Base-by-base conservation (phyloP, 2,888 invertebrate genomes). In the Epistrophe grossulariae region DNA sequence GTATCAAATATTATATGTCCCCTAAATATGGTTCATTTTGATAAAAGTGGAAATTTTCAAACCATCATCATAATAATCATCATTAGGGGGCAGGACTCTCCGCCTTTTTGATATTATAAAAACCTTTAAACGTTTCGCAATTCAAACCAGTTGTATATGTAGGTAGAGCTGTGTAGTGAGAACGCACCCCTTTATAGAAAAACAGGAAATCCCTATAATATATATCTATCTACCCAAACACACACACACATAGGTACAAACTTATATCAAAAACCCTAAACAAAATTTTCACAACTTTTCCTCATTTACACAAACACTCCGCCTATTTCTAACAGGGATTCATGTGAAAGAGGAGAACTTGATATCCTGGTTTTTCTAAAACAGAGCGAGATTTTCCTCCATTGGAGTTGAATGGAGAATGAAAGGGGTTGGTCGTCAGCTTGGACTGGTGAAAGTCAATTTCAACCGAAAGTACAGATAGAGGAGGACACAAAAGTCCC, bases 231-330 rank as follows among this genome's bases (percentile, higher is more conserved):
- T 15, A 40, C 3, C 17, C 19, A 73, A 45, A 52, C 17, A 40
- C 35, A 55, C 38, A 38, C 11, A 74, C 19, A 43, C 17, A n/a
- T n/a, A n/a, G n/a, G n/a, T n/a, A n/a, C n/a, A n/a, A n/a, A n/a
- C 19, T 28, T 2, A 31, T 31, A 31, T 31, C 31, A 55, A 64
- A 52, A 52, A 57, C 38, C 62, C 80, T 76, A 76, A 50, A 48
- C 43, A 72, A 35, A 35, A 68, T 70, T 70, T 82, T 62, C 78
- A 66, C 43, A 76, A 83, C 72, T 79, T 83, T 81, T 79, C 76
- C 79, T 83, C 87, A 76, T 83, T 79, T 87, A 76, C 83, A 87
- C 87, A 87, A 83, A 87, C 87, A 87, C 87, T 87, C 87, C 87
- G 87, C 87, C 87, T 87, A 87, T 87, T 87, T 87, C 76, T 72